Conservation (phyloP, 2,888 invertebrate species). For the Athalia cordata region DNA sequence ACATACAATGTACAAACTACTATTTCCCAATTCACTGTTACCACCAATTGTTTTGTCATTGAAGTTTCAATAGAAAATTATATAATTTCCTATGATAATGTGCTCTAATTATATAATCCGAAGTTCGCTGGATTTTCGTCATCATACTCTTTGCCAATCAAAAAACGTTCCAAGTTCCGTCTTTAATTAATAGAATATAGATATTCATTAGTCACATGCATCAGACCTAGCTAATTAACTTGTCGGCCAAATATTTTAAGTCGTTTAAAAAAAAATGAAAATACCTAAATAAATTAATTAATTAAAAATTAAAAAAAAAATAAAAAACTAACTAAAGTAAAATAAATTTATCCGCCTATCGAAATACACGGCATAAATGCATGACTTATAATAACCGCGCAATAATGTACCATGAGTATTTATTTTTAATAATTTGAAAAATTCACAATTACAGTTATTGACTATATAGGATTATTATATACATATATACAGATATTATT, state of each 20-base stretch:
- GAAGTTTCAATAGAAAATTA: no score
- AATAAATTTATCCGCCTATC: constrained; percentile 1
- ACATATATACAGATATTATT: constrained; percentile 44
- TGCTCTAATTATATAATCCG: no score
- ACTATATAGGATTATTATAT: constrained; percentile 21
- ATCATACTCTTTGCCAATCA: no score
- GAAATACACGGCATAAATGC: neutral
- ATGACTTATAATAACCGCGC: constrained; percentile 54
- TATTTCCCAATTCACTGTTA: neutral
- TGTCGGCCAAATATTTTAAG: constrained; percentile 12
- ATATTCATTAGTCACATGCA: neutral
- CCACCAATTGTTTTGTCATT: no score
- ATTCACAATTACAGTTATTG: constrained; percentile 51
- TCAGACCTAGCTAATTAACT: constrained; percentile 11
- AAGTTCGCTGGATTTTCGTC: no score
- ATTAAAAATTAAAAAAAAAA: no score
- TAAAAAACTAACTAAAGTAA: neutral
- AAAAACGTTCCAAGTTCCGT: no score
- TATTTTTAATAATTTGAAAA: constrained; percentile 65
- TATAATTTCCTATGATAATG: no score
- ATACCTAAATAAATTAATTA: no score
- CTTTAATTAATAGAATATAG: neutral
- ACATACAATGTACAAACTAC: neutral
- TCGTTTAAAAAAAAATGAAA: neutral
- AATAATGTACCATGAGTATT: constrained; percentile 60